These are phyloP conservation scores for Sarcophaga subvicina DNA, from an alignment of 2,888 invertebrate species.

Conservation along the genomic window DNA sequence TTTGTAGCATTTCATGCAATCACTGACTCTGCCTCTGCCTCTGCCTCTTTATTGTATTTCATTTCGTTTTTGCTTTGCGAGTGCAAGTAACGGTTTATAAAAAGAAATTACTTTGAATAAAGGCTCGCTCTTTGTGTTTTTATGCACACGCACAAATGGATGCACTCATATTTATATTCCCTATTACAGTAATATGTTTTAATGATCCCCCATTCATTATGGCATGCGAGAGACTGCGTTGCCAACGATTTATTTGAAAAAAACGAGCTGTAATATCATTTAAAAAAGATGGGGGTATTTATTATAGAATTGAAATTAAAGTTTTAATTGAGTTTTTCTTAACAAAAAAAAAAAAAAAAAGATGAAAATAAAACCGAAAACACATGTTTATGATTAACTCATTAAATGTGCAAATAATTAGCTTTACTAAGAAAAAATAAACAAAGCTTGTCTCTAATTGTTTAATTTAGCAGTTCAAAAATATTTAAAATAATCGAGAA, in stretches of 20 bases:
- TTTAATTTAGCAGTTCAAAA: no score
- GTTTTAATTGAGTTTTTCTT: no score
- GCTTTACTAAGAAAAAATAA: no score
- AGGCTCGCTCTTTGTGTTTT: conserved; percentile 43
- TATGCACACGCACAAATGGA: not conserved
- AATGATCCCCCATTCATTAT: not conserved
- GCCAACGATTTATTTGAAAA: not conserved
- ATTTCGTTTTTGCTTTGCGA: not conserved
- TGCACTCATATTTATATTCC: not conserved
- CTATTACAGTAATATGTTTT: not conserved
- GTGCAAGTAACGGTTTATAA: conserved; percentile 2
- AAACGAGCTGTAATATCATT: not conserved
- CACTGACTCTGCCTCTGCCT: not conserved
- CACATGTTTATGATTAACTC: no score
- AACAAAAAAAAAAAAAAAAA: no score
- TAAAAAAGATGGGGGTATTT: no score
- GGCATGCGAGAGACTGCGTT: not conserved
- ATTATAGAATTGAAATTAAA: no score
- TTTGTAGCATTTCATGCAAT: not conserved
- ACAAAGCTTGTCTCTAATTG: no score
- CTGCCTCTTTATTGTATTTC: not conserved
- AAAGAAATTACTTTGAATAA: conserved; percentile 19
- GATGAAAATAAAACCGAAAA: no score
- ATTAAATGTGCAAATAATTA: no score
- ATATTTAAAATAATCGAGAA: no score